Evolutionary conservation across 2,888 invertebrate species (phyloP), one percentile per base, ranked within the genome.

Genomic region (Steromphala cineraria): DNA sequence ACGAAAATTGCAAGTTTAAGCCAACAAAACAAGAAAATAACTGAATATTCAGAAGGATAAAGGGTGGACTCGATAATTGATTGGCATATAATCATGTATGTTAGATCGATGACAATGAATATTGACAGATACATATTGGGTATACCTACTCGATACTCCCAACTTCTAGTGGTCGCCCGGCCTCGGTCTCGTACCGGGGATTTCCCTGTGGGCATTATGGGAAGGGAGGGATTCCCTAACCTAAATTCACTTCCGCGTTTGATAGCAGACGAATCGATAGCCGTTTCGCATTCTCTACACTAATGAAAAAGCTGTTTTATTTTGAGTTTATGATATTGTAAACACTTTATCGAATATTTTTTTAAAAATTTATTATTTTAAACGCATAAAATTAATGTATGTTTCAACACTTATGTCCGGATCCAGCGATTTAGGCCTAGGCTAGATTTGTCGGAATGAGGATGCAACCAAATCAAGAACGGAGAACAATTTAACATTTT

Each of bases 91-190:
- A 46, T 56, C 53, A 55, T 74, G 53, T 74, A 74, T 74, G 55
- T 79, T 24, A 36, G 28, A 75, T 56, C 62, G 84, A 84, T 84
- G 84, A 80, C 79, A 80, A 36, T 62, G 67, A 80, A 81, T 78
- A 76, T 53, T 67, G 46, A 80, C 75, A 79, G 84, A 84, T 84
- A 80, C 76, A 67, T 71, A 62, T 53, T 62, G 71, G 56, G 31
- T 40, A 81, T 84, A 85, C 82, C 81, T 78, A 83, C 83, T 80
- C 53, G 56, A 75, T 85, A 85, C 85, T 85, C 77, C 79, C 82
- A 55, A 53, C 76, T 75, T 67, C 53, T 52, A 52, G 53, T 55
- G 79, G 79, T 62, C 56, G 52, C 67, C 75, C 76, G 75, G 81
- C 81, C 81, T 81, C 81, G 81, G 31, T 81, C 76, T 81, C 81